Conservation (phyloP, 2,113 vertebrate species). For the Xiphias gladius region DNA sequence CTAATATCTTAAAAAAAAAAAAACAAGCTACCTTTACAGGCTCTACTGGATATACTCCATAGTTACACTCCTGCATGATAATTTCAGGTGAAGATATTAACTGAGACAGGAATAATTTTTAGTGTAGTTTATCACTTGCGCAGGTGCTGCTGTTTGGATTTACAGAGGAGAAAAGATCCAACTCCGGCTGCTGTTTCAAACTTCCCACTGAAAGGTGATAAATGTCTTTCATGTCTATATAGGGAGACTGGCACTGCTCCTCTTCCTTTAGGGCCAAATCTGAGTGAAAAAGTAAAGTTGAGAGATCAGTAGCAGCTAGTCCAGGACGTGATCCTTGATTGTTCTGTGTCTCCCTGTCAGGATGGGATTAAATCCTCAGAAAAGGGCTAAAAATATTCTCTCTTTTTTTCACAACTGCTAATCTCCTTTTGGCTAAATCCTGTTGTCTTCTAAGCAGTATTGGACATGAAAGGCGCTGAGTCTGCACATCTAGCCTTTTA, state of each 20-base stretch:
- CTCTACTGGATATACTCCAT: too few relatives aligned
- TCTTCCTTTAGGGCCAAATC: background rate
- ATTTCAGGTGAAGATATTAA: too few relatives aligned
- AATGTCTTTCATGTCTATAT: too few relatives aligned
- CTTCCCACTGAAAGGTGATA: background rate
- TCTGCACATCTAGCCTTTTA: background rate
- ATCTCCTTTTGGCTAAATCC: background rate
- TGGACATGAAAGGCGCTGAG: conserved; percentile 12
- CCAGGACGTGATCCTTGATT: background rate
- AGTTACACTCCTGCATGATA: too few relatives aligned
- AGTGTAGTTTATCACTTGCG: too few relatives aligned
- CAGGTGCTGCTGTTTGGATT: background rate
- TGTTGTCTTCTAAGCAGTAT: background rate
- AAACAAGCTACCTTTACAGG: too few relatives aligned
- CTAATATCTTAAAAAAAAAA: too few relatives aligned
- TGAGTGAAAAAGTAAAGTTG: background rate
- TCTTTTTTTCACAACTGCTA: background rate
- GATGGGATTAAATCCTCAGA: background rate
- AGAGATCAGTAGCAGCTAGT: background rate
- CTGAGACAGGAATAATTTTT: too few relatives aligned
- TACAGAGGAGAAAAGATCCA: background rate
- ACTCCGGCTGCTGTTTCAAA: background rate
- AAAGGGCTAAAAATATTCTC: background rate
- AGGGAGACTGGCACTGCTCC: too few relatives aligned
- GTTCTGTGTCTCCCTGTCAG: background rate